These are phyloP conservation scores for Horisme vitalbata DNA, from an alignment of 2,888 invertebrate genomes.

Conservation along the genomic window DNA sequence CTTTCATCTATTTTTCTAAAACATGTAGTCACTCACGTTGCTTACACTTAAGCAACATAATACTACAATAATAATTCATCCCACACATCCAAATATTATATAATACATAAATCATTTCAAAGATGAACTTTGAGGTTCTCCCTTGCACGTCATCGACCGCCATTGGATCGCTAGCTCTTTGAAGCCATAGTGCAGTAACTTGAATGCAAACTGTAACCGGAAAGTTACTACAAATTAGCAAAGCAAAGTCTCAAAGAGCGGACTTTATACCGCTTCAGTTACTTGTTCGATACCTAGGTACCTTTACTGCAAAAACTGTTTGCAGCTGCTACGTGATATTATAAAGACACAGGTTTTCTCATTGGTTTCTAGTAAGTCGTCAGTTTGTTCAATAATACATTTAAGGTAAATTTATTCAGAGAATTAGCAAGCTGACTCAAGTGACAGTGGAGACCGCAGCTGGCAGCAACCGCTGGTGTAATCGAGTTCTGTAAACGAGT, in stretches of 20 bases:
- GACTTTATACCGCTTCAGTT: conserved; percentile 36
- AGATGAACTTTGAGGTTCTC: background rate
- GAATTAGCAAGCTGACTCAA: too few species aligned
- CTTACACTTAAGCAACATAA: too few species aligned
- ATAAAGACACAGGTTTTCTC: background rate
- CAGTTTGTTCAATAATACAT: too few species aligned
- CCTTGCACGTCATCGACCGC: conserved; percentile 47
- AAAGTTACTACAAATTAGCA: conserved; percentile 39
- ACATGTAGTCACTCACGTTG: too few species aligned
- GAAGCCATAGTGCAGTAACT: conserved; percentile 24
- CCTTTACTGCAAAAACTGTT: conserved; percentile 22
- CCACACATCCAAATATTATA: background rate
- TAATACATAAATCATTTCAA: conserved; percentile 10
- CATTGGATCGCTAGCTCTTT: conserved; percentile 49
- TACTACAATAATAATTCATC: background rate
- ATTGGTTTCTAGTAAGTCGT: too few species aligned
- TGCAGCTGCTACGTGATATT: background rate
- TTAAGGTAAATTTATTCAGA: too few species aligned
- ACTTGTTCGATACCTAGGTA: conserved; percentile 32
- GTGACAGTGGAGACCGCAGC: too few species aligned
- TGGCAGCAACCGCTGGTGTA: too few species aligned
- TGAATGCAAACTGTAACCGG: conserved; percentile 14
- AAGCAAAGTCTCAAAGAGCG: conserved; percentile 26
- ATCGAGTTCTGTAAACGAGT: too few species aligned
- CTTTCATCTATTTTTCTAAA: too few species aligned